These are phyloP conservation scores for Dioctria linearis DNA, from an alignment of 2,888 invertebrate species.

Conservation along the genomic window DNA sequence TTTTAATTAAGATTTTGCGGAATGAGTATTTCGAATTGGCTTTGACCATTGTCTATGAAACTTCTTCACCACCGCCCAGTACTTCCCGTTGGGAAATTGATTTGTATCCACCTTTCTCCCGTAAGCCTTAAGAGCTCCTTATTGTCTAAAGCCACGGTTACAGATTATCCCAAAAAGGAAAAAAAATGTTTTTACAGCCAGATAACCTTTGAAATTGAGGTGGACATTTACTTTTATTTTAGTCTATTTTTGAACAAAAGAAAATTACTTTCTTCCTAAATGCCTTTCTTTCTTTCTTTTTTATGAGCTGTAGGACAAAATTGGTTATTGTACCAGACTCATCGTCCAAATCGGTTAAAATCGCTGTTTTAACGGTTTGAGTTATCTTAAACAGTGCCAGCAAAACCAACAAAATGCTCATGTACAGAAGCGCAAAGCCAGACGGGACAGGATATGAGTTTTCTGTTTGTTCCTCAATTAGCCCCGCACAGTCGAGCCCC, in stretches of 20 bases:
- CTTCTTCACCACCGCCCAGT: background rate
- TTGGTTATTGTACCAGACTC: no score
- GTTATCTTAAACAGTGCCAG: background rate
- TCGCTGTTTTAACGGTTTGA: background rate
- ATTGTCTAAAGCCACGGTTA: background rate
- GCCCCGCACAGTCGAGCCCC: background rate
- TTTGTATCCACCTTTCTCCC: conserved; percentile 20
- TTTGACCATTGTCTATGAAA: conserved; percentile 43
- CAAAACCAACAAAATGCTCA: background rate
- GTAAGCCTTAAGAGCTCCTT: conserved; percentile 17
- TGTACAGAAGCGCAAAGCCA: conserved; percentile 6
- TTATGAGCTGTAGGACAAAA: no score
- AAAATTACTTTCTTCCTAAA: no score
- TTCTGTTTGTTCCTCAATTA: conserved; percentile 34
- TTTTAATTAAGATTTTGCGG: conserved; percentile 35
- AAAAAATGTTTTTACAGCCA: background rate
- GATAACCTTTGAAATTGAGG: background rate
- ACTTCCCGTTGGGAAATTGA: conserved; percentile 15
- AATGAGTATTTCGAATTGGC: conserved; percentile 28
- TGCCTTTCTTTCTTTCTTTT: no score
- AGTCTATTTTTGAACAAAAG: background rate
- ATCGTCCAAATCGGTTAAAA: background rate
- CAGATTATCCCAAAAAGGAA: conserved; percentile 19
- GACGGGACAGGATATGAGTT: conserved; percentile 36
- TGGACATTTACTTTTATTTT: conserved; percentile 6